A percentile compares a stretch with the other conserved stretches of the same genome.
Conservation (phyloP, 2,888 invertebrate genomes). For the Leptopilina drosophilae region DNA sequence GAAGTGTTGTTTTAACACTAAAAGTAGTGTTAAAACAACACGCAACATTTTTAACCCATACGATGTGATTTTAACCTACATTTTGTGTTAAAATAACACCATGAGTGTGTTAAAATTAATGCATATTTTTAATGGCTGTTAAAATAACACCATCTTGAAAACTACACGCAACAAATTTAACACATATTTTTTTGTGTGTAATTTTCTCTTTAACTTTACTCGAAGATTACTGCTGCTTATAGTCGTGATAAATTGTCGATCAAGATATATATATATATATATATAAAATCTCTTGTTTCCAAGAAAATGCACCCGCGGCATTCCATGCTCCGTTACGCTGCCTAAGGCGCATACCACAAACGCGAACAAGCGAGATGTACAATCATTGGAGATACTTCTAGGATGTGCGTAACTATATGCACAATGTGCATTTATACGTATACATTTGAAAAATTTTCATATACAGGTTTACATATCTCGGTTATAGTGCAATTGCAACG, state of each 20-base stretch:
- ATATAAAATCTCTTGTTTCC: constrained; percentile 27
- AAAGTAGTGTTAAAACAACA: too few relatives aligned
- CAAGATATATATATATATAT: constrained; percentile 4
- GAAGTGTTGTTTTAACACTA: too few relatives aligned
- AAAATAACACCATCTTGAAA: too few relatives aligned
- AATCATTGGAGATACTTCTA: constrained; percentile 26
- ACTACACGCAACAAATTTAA: too few relatives aligned
- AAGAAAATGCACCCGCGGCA: constrained; percentile 21
- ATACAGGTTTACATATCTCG: neutral
- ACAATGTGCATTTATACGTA: neutral
- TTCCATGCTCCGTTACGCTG: constrained; percentile 16
- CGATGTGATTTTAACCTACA: too few relatives aligned
- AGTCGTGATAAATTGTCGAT: neutral
- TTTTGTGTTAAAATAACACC: too few relatives aligned
- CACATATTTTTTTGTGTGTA: too few relatives aligned
- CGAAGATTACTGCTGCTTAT: neutral
- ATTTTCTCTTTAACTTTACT: neutral
- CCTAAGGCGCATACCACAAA: constrained; percentile 37
- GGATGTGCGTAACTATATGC: constrained; percentile 8
- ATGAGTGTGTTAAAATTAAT: too few relatives aligned
- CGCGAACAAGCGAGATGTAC: constrained; percentile 20
- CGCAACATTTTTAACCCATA: too few relatives aligned
- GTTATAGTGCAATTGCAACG: constrained; percentile 16
- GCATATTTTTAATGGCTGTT: too few relatives aligned
- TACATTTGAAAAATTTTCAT: neutral